Conservation (phyloP, 2,113 vertebrate species). For the Ptyas mucosa region DNA sequence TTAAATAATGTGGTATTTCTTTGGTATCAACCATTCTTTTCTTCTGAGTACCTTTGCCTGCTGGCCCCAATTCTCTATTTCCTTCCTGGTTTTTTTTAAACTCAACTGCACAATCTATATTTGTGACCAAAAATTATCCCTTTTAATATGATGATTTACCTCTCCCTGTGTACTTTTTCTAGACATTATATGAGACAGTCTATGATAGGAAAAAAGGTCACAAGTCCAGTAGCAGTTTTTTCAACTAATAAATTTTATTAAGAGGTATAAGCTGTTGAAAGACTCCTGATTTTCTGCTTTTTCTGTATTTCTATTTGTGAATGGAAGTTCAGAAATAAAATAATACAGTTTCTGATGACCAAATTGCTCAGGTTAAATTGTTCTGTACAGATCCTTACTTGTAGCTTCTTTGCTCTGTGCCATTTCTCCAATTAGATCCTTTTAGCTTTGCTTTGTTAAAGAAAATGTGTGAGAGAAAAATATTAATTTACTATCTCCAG, state of each 20-base stretch:
- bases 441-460: background rate
- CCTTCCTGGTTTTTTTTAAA: background rate
- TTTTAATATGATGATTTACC: background rate
- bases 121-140: background rate
- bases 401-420: background rate
- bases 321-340: background rate
- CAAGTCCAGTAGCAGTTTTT: background rate
- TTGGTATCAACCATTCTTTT: background rate
- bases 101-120: background rate
- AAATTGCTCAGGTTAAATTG: background rate
- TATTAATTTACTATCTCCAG: background rate
- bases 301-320: background rate
- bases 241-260: background rate
- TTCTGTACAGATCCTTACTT: background rate
- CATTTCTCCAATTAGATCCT: background rate
- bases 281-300: background rate
- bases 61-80: background rate
- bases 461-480: background rate
- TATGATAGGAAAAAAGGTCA: background rate
- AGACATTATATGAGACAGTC: background rate
- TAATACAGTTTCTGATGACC: background rate
- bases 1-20: background rate
- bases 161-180: background rate
- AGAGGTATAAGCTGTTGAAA: background rate
- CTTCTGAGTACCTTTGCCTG: fast-evolving